Evolutionary conservation across 2,888 invertebrate species (phyloP).

Genomic region (Asteroscopus sphinx): DNA sequence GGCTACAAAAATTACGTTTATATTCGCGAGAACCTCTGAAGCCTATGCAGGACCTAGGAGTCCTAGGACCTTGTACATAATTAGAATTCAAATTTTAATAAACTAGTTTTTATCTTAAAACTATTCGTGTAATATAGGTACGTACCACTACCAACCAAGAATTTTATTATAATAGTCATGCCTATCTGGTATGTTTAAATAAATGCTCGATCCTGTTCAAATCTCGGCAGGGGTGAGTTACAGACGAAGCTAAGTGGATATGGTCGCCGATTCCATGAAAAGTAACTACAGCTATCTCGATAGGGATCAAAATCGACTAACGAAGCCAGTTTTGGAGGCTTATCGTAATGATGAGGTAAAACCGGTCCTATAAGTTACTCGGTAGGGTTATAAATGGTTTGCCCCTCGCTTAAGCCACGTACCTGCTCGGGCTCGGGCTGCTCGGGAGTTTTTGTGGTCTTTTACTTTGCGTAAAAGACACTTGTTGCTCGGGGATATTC

Average conservation of each 20-base stretch:
- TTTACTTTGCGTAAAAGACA: conserved; percentile 85
- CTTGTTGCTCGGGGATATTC: conserved; percentile 85
- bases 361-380: conserved; percentile 77
- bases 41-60: no score
- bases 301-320: conserved; percentile 76
- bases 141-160: no score
- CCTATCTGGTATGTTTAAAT: conserved; percentile 53
- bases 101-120: conserved; percentile 16
- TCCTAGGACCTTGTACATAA: no score
- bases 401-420: conserved; percentile 77
- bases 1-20: background rate
- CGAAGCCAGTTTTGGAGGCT: conserved; percentile 63
- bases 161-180: conserved; percentile 41
- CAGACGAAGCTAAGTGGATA: conserved; percentile 70
- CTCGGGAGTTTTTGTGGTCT: conserved; percentile 84
- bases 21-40: conserved; percentile 3
- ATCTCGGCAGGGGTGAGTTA: conserved; percentile 82
- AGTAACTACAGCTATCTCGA: conserved; percentile 48
- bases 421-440: no score
- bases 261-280: conserved; percentile 52
- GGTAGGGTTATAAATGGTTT: conserved; percentile 80
- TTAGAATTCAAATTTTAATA: conserved; percentile 17
- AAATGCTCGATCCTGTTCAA: conserved; percentile 75
- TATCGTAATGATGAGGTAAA: conserved; percentile 71
- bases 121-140: conserved; percentile 24